These are phyloP conservation scores for Eulemur coronatus DNA, from an alignment of 2,797 vertebrate genomes.

Conservation along the genomic window DNA sequence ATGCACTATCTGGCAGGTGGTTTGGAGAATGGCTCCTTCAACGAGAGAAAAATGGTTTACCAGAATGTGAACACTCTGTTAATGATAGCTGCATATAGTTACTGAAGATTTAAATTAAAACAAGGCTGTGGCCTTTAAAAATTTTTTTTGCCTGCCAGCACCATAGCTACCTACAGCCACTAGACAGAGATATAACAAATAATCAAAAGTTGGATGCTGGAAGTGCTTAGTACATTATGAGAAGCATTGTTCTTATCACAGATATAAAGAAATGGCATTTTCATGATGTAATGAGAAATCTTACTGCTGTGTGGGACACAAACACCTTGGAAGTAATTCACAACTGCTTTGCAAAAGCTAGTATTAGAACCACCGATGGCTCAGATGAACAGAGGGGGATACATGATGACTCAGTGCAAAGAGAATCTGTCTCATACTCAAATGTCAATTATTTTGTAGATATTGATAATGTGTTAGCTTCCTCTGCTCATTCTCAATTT, in stretches of 20 bases:
- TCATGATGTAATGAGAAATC: background rate
- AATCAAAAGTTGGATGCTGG: background rate
- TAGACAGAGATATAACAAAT: background rate
- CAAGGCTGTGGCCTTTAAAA: background rate
- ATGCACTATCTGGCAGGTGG: background rate
- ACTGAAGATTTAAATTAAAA: conserved; percentile 34
- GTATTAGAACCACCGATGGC: background rate
- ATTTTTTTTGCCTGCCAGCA: background rate
- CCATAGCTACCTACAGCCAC: background rate
- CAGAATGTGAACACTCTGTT: conserved; percentile 13
- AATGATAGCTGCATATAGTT: background rate
- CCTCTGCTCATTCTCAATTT: conserved; percentile 33
- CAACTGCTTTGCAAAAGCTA: background rate
- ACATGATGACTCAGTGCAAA: background rate
- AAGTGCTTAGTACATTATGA: background rate
- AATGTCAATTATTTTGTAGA: background rate
- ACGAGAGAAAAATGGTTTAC: conserved; percentile 30
- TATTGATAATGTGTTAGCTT: background rate
- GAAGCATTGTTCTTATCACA: background rate
- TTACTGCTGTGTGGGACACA: background rate
- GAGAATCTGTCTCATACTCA: background rate
- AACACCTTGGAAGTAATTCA: background rate
- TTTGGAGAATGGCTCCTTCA: conserved; percentile 8
- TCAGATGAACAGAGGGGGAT: background rate
- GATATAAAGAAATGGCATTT: background rate